Conservation (phyloP, 2,113 vertebrate genomes). For the Dicaeum eximium region DNA sequence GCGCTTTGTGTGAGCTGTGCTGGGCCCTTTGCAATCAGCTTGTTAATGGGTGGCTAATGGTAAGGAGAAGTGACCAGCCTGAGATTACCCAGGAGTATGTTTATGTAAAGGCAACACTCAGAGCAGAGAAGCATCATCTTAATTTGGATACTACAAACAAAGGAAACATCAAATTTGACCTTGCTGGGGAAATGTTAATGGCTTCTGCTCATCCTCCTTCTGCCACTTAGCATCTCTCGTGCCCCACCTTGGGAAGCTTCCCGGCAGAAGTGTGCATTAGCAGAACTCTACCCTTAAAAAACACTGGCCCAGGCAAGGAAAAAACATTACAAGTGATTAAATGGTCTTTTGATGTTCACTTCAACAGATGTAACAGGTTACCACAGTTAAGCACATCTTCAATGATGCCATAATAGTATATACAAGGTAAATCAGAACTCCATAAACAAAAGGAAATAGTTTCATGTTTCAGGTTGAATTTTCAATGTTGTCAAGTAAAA, state of each 20-base stretch:
- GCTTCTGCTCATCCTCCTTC: constrained; percentile 72
- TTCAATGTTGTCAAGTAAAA: neutral
- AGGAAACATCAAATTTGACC: constrained; percentile 82
- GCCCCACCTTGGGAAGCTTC: constrained; percentile 75
- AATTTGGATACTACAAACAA: constrained; percentile 80
- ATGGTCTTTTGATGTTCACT: constrained; percentile 68
- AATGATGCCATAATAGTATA: neutral
- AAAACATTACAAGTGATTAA: constrained; percentile 70
- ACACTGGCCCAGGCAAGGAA: constrained; percentile 46
- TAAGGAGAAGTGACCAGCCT: constrained; percentile 71
- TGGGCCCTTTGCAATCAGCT: constrained; percentile 74
- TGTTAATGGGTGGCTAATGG: constrained; percentile 82
- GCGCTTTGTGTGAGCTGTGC: constrained; percentile 67
- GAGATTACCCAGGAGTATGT: constrained; percentile 76
- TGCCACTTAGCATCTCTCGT: constrained; percentile 75
- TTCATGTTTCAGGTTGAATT: neutral
- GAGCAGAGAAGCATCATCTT: constrained; percentile 72
- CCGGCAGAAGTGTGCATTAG: constrained; percentile 77
- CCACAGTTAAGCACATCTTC: constrained; percentile 26
- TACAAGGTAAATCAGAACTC: neutral
- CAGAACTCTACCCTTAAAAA: constrained; percentile 71
- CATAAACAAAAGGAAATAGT: neutral
- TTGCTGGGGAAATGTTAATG: constrained; percentile 81
- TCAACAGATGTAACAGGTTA: constrained; percentile 50
- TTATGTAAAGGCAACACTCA: constrained; percentile 71